Percentiles rank a stretch among this genome's conserved stretches.
Conservation (phyloP, 2,113 vertebrate genomes). For the Holacanthus passer region DNA sequence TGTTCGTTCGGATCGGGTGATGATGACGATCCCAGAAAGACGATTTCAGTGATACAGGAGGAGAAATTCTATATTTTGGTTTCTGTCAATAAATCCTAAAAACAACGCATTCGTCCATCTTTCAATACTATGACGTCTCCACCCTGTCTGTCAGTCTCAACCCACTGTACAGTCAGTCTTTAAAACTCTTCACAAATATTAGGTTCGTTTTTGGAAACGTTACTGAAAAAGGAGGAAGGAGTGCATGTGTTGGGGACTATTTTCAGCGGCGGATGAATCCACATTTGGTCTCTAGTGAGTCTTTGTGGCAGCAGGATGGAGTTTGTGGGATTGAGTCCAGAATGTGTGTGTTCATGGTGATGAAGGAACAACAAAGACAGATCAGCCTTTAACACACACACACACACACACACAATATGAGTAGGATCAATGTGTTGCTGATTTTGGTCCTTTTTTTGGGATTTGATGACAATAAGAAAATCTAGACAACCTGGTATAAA, state of each 20-base stretch:
- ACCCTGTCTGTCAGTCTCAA: background rate
- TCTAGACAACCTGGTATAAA: background rate
- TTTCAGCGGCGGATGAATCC: background rate
- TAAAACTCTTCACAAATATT: background rate
- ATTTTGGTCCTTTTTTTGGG: background rate
- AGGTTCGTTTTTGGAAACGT: background rate
- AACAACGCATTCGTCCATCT: background rate
- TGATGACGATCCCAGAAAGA: background rate
- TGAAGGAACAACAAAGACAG: too few species aligned
- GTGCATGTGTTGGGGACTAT: conserved; percentile 1
- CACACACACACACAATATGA: too few species aligned
- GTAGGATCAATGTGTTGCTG: background rate
- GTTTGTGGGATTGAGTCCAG: background rate
- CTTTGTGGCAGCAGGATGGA: background rate
- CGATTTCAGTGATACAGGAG: background rate
- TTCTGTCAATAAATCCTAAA: background rate
- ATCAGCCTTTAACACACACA: background rate
- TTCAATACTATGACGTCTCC: background rate
- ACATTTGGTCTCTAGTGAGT: conserved; percentile 10
- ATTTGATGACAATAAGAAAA: background rate
- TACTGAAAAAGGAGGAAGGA: background rate
- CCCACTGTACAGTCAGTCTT: background rate
- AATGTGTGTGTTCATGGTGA: background rate
- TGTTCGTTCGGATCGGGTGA: background rate
- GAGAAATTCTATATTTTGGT: background rate